A percentile compares a stretch with the other conserved stretches of the same genome.
These are phyloP conservation scores for Peromyscus maniculatus DNA, from an alignment of 2,113 vertebrate species.

Conservation along the genomic window DNA sequence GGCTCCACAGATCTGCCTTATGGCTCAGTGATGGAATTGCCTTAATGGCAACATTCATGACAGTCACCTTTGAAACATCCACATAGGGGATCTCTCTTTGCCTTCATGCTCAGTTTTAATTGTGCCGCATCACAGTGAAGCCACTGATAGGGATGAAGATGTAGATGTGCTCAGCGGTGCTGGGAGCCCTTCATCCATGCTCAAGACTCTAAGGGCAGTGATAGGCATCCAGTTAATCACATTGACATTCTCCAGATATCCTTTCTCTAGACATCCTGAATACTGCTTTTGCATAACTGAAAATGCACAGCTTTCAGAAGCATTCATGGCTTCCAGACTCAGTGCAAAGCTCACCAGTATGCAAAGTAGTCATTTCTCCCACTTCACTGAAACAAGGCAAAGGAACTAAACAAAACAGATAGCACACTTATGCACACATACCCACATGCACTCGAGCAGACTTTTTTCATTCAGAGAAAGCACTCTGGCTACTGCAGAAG, in stretches of 20 bases:
- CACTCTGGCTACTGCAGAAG: not conserved
- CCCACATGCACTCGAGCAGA: not conserved
- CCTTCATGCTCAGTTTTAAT: slow-evolving; percentile 7
- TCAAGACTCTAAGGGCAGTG: not conserved
- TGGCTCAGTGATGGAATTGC: not conserved
- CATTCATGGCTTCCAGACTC: not conserved
- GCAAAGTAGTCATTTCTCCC: not conserved
- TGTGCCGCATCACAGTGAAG: slow-evolving; percentile 17
- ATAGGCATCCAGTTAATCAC: not conserved
- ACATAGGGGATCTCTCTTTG: not conserved
- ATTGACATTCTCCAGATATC: slow-evolving; percentile 34
- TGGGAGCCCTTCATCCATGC: not conserved
- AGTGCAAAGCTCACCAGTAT: not conserved
- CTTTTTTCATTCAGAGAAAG: not conserved
- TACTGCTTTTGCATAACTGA: not conserved
- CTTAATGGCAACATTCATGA: slow-evolving; percentile 9
- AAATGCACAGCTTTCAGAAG: slow-evolving; percentile 1
- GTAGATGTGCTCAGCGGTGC: not conserved
- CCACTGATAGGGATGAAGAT: not conserved
- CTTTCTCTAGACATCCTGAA: not conserved
- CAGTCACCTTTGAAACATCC: slow-evolving; percentile 55
- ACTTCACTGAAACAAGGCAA: slow-evolving; percentile 17
- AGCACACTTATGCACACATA: not conserved
- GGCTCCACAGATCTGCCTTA: not conserved
- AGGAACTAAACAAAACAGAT: not conserved